These are phyloP conservation scores for Antigone vipio DNA, from an alignment of 2,113 vertebrate genomes.

Conservation along the genomic window DNA sequence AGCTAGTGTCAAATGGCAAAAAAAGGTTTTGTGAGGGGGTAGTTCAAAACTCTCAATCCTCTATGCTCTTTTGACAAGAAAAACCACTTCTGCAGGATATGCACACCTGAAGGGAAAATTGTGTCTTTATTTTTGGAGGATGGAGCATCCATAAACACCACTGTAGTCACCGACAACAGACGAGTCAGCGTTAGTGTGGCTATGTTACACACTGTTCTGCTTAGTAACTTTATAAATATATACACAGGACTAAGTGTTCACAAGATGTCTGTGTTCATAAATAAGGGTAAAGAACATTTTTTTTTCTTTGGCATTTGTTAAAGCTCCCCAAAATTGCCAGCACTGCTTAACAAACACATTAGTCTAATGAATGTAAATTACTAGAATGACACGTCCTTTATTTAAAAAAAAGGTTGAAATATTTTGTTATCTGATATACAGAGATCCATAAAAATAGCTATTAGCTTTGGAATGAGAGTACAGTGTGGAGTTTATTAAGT, in stretches of 20 bases:
- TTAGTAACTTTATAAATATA: neutral
- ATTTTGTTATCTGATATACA: conserved; percentile 12
- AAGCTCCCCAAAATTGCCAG: neutral
- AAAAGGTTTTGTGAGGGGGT: neutral
- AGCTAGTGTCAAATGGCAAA: neutral
- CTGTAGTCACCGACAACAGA: neutral
- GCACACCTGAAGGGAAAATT: neutral
- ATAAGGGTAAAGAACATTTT: neutral
- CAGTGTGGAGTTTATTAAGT: conserved; percentile 45
- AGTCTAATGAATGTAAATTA: conserved; percentile 30
- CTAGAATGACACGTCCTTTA: neutral
- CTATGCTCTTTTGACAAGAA: neutral
- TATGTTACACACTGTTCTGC: neutral
- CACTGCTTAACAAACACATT: conserved; percentile 1
- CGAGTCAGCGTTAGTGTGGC: neutral
- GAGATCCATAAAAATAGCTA: conserved; percentile 8
- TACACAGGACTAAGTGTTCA: neutral
- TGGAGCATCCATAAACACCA: neutral
- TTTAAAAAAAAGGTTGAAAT: neutral
- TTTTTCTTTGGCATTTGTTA: neutral
- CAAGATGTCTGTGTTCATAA: neutral
- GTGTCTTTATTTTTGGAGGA: neutral
- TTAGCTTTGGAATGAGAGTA: conserved; percentile 17
- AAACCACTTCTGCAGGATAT: neutral
- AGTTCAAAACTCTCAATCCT: neutral